Evolutionary conservation across 2,888 invertebrate species (phyloP).

Genomic region (Atrina japonica): DNA sequence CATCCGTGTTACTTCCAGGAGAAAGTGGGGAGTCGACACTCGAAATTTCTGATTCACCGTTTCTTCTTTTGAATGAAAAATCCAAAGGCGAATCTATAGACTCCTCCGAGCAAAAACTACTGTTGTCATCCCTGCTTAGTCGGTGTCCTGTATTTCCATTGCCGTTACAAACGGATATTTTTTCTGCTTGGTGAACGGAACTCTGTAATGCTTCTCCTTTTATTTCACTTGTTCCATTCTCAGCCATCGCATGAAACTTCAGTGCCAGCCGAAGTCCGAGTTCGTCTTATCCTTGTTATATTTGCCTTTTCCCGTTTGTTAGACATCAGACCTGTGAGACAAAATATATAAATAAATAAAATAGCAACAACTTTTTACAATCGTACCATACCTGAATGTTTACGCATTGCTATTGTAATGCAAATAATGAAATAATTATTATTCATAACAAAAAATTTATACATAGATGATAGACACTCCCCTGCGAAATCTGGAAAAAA

Average conservation of each 20-base stretch:
- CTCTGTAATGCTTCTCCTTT: conserved; percentile 31
- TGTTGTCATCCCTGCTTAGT: conserved; percentile 23
- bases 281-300: neutral
- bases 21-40: conserved; percentile 58
- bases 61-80: conserved; percentile 66
- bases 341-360: neutral
- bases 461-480: too few relatives aligned
- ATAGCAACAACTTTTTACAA: too few relatives aligned
- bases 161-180: conserved; percentile 23
- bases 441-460: too few relatives aligned
- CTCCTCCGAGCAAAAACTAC: conserved; percentile 57
- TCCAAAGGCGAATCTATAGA: conserved; percentile 66
- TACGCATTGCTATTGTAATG: too few relatives aligned
- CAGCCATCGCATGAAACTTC: conserved; percentile 35
- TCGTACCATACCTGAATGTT: too few relatives aligned
- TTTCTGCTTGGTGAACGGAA: conserved; percentile 6
- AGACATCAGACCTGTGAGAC: conserved; percentile 19
- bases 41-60: conserved; percentile 56
- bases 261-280: neutral
- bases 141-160: conserved; percentile 13
- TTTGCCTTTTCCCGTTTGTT: neutral
- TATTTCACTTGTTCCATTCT: conserved; percentile 29
- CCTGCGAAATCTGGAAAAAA: too few relatives aligned
- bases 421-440: too few relatives aligned
- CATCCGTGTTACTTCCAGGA: conserved; percentile 54